Base-by-base conservation (phyloP, 2,888 invertebrate species). In the Tethea ocularis region DNA sequence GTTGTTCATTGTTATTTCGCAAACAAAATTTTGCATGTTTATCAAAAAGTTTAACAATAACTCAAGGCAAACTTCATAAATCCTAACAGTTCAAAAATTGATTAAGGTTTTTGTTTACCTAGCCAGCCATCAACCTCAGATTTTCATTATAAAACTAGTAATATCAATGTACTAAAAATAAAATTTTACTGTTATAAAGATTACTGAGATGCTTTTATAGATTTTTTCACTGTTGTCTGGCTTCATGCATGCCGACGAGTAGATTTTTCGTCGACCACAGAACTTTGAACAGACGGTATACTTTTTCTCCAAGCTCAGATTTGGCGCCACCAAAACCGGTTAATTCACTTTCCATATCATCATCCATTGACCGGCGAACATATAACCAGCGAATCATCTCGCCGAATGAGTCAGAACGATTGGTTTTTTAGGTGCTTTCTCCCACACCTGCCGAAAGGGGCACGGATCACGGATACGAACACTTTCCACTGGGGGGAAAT, bases 401-500 rank as follows among this genome's bases (percentile, higher is more conserved):
- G 72, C 59, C 80, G 84, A 83, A 83, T 91, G 91, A 91, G 80
- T 91, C 91, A 87, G 82, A 89, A 78, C 78, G 77, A 81, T 86
- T 78, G 80, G 78, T 86, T 88, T 87, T 89, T 91, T 87, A 78
- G 88, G 86, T 91, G 91, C 91, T 91, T 91, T 91, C 91, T 89
- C 91, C 88, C 88, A 88, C 90, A 89, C 91, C 89, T 91, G 91
- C 80, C 84, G 84, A 85, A 88, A 87, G 85, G 86, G 84, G 88
- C 87, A 87, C 88, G 86, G 83, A 86, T 89, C 88, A 86, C 91
- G 91, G 91, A 91, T 91, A 79, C 85, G 83, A 85, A 84, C 87
- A 91, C 91, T 91, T 91, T 91, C 91, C 89, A 91, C 87, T 83
- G 80, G 80, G 75, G 84, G 88, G 85, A 88, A 91, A 89, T 89